Conservation (phyloP, 2,888 invertebrate species). For the Caenorhabditis imperialis region DNA sequence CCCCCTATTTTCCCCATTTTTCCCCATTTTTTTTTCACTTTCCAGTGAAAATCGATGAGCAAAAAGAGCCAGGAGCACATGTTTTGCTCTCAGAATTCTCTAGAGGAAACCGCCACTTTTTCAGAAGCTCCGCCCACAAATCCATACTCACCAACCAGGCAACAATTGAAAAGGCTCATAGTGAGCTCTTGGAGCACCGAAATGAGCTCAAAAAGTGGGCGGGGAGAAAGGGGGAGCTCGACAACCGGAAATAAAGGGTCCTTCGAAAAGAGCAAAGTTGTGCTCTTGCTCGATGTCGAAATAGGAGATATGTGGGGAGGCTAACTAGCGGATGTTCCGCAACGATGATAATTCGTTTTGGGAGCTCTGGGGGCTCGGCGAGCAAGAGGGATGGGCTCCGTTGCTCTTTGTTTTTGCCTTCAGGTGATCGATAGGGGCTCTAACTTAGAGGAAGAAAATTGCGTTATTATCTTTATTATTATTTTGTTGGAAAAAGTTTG, state of each 20-base stretch:
- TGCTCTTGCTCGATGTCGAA: conserved; percentile 7
- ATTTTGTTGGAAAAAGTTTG: no score
- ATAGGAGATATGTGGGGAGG: not conserved
- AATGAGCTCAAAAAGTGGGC: conserved; percentile 9
- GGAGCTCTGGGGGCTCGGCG: not conserved
- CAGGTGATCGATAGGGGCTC: conserved; percentile 24
- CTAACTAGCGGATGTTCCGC: conserved; percentile 25
- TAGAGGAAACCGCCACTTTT: no score
- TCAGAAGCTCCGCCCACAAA: no score
- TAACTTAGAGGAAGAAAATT: no score
- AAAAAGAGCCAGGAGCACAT: no score
- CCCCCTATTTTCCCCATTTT: no score
- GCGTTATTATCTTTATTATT: no score
- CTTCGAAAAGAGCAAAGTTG: conserved; percentile 10
- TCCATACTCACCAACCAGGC: conserved; percentile 47
- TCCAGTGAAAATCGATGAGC: no score
- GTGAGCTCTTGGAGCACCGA: not conserved
- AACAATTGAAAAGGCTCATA: conserved; percentile 20
- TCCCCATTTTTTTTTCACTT: no score
- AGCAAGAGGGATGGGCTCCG: no score
- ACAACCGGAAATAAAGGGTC: conserved; percentile 28
- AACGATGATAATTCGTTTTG: conserved; percentile 51
- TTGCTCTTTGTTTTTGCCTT: conserved; percentile 12
- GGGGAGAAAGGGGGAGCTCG: not conserved
- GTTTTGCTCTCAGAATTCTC: no score